Conservation (phyloP, 2,888 invertebrate genomes). For the Formica aserva region DNA sequence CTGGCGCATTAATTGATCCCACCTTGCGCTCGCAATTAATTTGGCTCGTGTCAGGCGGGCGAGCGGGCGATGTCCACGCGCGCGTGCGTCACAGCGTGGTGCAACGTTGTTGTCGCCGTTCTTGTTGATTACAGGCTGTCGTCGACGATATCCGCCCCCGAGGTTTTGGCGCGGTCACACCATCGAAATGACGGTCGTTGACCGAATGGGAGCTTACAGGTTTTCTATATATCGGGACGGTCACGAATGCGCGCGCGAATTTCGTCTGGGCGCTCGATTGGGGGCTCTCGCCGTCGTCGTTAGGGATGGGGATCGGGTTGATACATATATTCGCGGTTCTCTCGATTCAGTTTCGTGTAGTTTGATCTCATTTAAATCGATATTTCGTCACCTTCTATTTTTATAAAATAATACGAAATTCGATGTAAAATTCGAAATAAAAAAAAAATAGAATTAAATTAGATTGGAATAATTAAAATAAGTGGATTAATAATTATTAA, state of each 20-base stretch:
- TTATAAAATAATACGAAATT: not conserved
- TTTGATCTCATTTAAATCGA: constrained; percentile 22
- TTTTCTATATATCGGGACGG: constrained; percentile 32
- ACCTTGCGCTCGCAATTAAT: constrained; percentile 49
- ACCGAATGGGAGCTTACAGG: constrained; percentile 49
- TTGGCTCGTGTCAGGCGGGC: constrained; percentile 41
- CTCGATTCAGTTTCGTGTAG: constrained; percentile 11
- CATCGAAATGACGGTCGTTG: constrained; percentile 48
- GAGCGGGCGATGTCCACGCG: constrained; percentile 43
- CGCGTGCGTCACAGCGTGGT: constrained; percentile 45
- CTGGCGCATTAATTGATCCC: constrained; percentile 47
- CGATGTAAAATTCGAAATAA: not conserved
- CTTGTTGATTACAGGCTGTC: constrained; percentile 55
- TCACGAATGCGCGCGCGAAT: constrained; percentile 38
- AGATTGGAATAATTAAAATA: not conserved
- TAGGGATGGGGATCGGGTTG: constrained; percentile 41
- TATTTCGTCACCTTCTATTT: not conserved
- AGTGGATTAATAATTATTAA: not conserved
- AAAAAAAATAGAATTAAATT: not conserved
- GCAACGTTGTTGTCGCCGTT: constrained; percentile 49
- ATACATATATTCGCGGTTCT: constrained; percentile 20
- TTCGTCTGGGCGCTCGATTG: constrained; percentile 34
- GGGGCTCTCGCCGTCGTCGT: constrained; percentile 18
- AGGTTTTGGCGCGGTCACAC: constrained; percentile 46
- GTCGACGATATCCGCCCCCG: constrained; percentile 52